Evolutionary conservation across 2,888 invertebrate genomes (phyloP).

Genomic region (Drosophila histrio): DNA sequence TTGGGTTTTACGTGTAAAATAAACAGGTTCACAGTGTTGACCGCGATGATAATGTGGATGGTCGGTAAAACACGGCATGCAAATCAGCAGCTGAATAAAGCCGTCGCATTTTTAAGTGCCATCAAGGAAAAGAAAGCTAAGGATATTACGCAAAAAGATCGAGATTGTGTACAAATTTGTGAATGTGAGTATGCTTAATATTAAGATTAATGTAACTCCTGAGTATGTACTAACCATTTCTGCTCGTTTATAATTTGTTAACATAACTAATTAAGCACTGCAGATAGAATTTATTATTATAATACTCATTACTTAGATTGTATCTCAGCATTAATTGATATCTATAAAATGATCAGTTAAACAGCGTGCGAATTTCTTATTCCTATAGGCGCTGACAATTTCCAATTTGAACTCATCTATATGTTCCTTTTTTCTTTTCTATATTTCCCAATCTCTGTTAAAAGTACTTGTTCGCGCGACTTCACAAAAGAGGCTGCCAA

Average conservation of each 20-base stretch:
- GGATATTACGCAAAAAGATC: conserved; percentile 56
- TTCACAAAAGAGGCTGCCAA: conserved; percentile 81
- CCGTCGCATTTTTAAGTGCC: conserved; percentile 60
- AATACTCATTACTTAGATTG: no score
- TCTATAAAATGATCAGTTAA: background rate
- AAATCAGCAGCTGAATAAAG: conserved; percentile 73
- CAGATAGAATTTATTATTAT: no score
- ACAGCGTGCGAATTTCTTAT: background rate
- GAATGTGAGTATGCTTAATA: conserved; percentile 81
- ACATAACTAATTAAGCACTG: no score
- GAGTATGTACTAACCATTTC: no score
- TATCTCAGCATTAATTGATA: background rate
- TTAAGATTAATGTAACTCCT: no score
- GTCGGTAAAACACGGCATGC: conserved; percentile 69
- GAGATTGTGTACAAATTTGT: conserved; percentile 77
- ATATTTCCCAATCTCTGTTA: background rate
- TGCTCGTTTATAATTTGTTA: no score
- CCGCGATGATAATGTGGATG: conserved; percentile 83
- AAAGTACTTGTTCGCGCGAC: conserved; percentile 81
- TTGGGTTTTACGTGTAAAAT: conserved; percentile 75
- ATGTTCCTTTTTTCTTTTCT: background rate
- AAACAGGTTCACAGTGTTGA: conserved; percentile 81
- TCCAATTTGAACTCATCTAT: background rate
- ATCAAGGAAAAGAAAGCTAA: conserved; percentile 69
- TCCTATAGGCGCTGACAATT: background rate